Conservation (phyloP, 2,113 vertebrate species). For the Cryptomyrus ogoouensis region DNA sequence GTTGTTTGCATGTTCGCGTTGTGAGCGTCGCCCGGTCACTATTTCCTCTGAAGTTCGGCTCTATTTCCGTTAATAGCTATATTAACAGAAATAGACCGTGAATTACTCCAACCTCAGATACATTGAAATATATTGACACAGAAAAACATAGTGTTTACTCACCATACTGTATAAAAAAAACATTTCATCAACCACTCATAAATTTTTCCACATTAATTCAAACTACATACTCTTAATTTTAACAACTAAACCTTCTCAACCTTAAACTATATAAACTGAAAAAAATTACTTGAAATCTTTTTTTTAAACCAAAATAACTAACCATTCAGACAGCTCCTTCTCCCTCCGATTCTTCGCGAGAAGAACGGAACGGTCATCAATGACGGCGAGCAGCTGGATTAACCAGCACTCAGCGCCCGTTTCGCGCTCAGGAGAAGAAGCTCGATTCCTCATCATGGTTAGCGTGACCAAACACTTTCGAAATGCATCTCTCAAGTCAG, state of each 20-base stretch:
- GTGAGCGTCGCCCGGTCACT: not conserved
- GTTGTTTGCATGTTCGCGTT: not conserved
- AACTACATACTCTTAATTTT: rapidly evolving
- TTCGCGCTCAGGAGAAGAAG: conserved; percentile 46
- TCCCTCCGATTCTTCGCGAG: conserved; percentile 9
- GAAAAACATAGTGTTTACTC: too few species aligned
- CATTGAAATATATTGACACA: too few species aligned
- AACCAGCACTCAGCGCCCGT: not conserved
- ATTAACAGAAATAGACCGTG: too few species aligned
- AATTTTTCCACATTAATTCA: too few species aligned
- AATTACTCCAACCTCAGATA: rapidly evolving
- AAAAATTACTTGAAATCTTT: rapidly evolving
- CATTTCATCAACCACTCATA: too few species aligned
- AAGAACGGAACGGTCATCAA: conserved; percentile 52
- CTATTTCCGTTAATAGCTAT: not conserved
- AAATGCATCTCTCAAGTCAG: conserved; percentile 50
- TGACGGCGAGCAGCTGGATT: not conserved
- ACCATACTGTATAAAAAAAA: too few species aligned
- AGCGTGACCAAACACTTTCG: conserved; percentile 46
- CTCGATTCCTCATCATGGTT: conserved; percentile 50
- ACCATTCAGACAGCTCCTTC: conserved; percentile 11
- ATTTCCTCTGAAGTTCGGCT: not conserved
- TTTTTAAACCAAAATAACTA: not conserved
- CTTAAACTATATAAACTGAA: rapidly evolving
- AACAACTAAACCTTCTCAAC: too few species aligned